Evolutionary conservation across 2,888 invertebrate species (phyloP).

Genomic region (Rosalia funebris): DNA sequence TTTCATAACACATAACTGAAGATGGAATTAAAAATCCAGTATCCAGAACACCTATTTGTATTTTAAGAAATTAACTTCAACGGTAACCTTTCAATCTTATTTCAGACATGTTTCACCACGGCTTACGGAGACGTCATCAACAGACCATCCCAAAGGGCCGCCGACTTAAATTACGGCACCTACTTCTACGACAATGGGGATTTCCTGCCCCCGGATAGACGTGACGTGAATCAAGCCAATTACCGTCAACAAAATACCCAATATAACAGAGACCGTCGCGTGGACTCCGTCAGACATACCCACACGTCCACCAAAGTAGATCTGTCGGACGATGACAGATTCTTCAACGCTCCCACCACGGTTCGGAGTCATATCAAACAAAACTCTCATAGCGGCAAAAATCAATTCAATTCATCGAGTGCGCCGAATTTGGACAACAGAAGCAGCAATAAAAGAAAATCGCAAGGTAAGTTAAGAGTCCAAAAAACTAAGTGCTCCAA

Average conservation of each 20-base stretch:
- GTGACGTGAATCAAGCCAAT: background rate
- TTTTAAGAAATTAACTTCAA: too few species aligned
- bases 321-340: background rate
- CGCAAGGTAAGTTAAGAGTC: conserved; percentile 7
- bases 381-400: background rate
- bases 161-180: background rate
- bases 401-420: background rate
- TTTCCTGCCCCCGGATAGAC: background rate
- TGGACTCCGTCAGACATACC: conserved; percentile 2
- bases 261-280: background rate
- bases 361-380: background rate
- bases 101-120: conserved; percentile 9
- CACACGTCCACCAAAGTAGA: conserved; percentile 13
- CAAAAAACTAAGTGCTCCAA: background rate
- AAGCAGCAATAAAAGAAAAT: conserved; percentile 9
- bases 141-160: background rate
- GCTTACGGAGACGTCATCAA: conserved; percentile 1
- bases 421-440: background rate
- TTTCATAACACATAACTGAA: too few species aligned
- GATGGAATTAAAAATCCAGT: too few species aligned
- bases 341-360: background rate
- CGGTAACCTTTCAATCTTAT: background rate
- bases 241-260: background rate
- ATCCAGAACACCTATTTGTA: too few species aligned
- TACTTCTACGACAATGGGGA: background rate